Percentiles rank a stretch among this genome's conserved stretches.
Evolutionary conservation across 2,888 invertebrate genomes (phyloP).

Genomic region (Sphaerolaimus hirsutus): DNA sequence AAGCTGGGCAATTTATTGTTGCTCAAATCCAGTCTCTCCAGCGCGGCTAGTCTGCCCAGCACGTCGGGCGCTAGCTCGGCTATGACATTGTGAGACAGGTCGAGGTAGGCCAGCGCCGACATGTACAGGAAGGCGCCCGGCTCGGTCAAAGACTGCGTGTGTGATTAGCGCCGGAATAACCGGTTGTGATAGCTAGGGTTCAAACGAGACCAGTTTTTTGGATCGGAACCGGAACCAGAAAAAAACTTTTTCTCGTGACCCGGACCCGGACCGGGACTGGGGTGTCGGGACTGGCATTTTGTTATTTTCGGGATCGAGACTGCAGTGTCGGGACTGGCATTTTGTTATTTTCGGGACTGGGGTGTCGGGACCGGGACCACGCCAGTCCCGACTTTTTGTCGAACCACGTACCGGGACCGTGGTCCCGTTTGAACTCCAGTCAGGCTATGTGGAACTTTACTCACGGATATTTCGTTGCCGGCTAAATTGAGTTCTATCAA

Average conservation of each 20-base stretch:
- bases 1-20: slow-evolving; percentile 50
- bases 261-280: slow-evolving; percentile 8
- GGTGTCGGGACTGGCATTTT: slow-evolving; percentile 17
- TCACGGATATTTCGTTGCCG: slow-evolving; percentile 9
- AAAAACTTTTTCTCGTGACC: too few species aligned
- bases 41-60: slow-evolving; percentile 47
- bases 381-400: too few species aligned
- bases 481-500: slow-evolving; percentile 17
- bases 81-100: slow-evolving; percentile 57
- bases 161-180: too few species aligned
- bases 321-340: too few species aligned
- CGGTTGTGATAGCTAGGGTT: too few species aligned
- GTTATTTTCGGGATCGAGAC: too few species aligned
- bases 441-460: slow-evolving; percentile 38
- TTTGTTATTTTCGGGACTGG: too few species aligned
- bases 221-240: too few species aligned
- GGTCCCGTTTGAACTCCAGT: too few species aligned
- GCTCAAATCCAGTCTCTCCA: slow-evolving; percentile 45
- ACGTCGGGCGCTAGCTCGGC: slow-evolving; percentile 45
- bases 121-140: slow-evolving; percentile 49
- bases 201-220: too few species aligned
- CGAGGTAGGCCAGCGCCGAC: slow-evolving; percentile 51
- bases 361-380: too few species aligned
- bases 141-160: slow-evolving; percentile 8
- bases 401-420: too few species aligned